Evolutionary conservation across 64 coral and sea anemone species (phyloP).

Genomic region (Astreopora myriophthalma): DNA sequence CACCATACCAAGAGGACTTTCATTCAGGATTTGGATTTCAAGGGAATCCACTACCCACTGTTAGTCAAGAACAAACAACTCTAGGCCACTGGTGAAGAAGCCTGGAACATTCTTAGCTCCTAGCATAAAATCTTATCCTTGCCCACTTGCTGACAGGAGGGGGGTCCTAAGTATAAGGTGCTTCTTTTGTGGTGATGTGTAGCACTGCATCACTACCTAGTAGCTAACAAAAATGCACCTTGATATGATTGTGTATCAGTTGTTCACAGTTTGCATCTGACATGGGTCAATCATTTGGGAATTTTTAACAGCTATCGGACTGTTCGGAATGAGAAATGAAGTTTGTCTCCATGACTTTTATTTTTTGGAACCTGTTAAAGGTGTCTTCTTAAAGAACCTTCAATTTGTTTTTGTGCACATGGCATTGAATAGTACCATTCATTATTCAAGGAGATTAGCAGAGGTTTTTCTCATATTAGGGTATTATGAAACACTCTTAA

Average conservation of each 20-base stretch:
- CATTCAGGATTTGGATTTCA: conserved; percentile 38
- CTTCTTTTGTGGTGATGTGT: background rate
- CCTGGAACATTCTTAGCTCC: background rate
- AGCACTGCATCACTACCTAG: background rate
- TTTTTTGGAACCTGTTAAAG: background rate
- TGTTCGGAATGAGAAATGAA: background rate
- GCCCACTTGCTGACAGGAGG: background rate
- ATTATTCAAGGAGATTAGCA: background rate
- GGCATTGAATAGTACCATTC: background rate
- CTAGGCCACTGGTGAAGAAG: conserved; percentile 36
- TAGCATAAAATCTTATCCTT: background rate
- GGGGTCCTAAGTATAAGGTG: background rate
- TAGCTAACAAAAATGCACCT: background rate
- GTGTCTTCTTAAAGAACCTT: background rate
- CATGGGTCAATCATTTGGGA: background rate
- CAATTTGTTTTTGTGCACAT: too few species aligned
- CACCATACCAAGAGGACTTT: conserved; percentile 57
- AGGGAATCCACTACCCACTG: conserved; percentile 13
- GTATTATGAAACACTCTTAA: too few species aligned
- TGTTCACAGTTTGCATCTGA: background rate
- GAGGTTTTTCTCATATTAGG: background rate
- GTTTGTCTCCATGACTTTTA: background rate
- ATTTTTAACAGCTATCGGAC: background rate
- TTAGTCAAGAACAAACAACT: background rate
- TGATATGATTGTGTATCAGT: background rate